Base-by-base conservation (phyloP, 2,888 invertebrate species). In the Andrena flavipes region DNA sequence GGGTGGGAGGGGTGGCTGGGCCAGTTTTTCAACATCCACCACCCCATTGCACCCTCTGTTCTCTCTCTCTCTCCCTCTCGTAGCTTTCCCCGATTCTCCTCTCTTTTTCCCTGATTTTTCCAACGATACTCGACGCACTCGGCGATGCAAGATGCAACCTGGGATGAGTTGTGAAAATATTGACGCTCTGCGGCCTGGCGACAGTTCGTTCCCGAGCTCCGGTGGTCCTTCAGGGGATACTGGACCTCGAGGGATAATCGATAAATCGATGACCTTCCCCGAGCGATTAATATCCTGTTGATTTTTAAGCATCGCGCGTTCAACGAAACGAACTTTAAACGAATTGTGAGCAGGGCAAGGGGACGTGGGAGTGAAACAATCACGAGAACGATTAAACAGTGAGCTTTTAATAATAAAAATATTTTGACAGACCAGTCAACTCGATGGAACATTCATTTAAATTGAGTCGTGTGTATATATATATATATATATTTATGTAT, bases 391-490 rank as follows among this genome's bases (percentile, higher is more conserved):
- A 91, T 93, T 92, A 92, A 93, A 93, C 93, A 93, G 93, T 93
- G 92, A 93, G 88, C 90, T 92, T 82, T 93, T 93, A 93, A 93
- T 93, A 93, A 93, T 93, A 93, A 93, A 93, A 93, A 93, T 93
- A 93, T 91, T 91, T 92, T 91, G 91, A 93, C 92, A 91, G 89
- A 90, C 90, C 89, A 90, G 85, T 91, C 87, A 88, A 87, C 81
- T 89, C 81, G 84, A 88, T 88, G 88, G 82, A 90, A 91, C 90
- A 91, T 90, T 88, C 79, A 86, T 85, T 86, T 64, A 48, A 89
- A 85, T 42, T 84, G 88, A 89, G 85, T 90, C 90, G 90, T 86
- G 83, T 88, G 88, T 89, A 82, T 88, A 88, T 88, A 3, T 54
- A 3, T 56, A 26, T 83, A 80, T 89, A 88, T 88, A 10, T 20